A percentile compares a stretch with the other conserved stretches of the same genome.
These are phyloP conservation scores for Lepus timidus DNA, from an alignment of 2,113 vertebrate genomes.

Conservation along the genomic window DNA sequence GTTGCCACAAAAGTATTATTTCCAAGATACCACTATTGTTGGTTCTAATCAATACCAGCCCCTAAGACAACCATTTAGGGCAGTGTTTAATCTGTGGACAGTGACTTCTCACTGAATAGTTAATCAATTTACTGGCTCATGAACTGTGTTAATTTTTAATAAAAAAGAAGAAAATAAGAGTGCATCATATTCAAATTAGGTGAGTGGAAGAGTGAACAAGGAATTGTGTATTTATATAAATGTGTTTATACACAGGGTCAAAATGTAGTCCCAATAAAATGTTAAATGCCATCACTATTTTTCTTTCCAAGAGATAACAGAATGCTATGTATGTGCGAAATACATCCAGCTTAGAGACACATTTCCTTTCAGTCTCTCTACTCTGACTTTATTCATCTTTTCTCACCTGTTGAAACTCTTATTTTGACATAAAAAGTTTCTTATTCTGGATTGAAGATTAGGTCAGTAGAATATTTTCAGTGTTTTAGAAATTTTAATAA, in stretches of 20 bases:
- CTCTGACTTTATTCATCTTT: neutral
- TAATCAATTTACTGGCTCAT: constrained; percentile 31
- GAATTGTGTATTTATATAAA: neutral
- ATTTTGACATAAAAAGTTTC: neutral
- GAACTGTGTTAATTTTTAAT: constrained; percentile 33
- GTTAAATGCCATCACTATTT: neutral
- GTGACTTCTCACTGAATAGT: neutral
- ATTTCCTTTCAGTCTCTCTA: constrained; percentile 49
- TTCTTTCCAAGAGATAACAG: constrained; percentile 38
- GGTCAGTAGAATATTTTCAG: constrained; percentile 7
- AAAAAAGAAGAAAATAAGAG: constrained; percentile 33
- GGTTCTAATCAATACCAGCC: neutral
- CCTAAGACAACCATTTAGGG: neutral
- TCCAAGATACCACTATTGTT: constrained; percentile 17
- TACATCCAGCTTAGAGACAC: neutral
- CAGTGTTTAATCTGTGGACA: neutral
- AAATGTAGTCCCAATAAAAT: constrained; percentile 1
- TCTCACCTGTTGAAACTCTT: neutral
- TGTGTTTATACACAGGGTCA: neutral
- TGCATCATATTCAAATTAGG: neutral
- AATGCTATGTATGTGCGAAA: neutral
- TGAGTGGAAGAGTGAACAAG: neutral
- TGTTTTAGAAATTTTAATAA: constrained; percentile 51
- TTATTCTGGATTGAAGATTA: neutral
- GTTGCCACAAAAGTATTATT: neutral